Percentiles rank a stretch among this genome's conserved stretches.
phyloP scores from a whole-genome alignment of 2,113 vertebrate genomes.

The Alexandromys fortis region DNA sequence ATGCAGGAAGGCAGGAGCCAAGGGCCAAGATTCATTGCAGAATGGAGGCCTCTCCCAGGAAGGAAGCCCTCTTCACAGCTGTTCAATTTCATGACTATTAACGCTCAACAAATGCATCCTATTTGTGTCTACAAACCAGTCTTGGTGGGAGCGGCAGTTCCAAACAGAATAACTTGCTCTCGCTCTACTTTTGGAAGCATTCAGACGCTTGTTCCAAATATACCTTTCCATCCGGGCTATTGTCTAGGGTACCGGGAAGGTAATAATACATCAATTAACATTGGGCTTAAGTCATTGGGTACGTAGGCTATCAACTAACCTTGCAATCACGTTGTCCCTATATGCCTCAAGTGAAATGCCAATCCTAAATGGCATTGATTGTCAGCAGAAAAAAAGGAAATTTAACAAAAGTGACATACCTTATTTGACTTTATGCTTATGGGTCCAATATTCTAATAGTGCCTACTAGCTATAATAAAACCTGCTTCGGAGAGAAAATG shows the following conservation, averaged over 20 bases:
- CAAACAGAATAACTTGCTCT: conserved; percentile 38
- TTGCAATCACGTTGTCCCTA: conserved; percentile 15
- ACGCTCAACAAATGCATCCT: background rate
- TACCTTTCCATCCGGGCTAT: background rate
- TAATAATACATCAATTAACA: background rate
- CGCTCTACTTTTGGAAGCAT: conserved; percentile 35
- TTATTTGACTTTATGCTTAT: conserved; percentile 60
- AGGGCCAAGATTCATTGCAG: background rate
- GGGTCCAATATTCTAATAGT: conserved; percentile 45
- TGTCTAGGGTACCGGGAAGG: background rate
- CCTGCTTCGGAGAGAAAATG: conserved; percentile 33
- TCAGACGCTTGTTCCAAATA: conserved; percentile 14
- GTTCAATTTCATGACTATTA: conserved; percentile 55
- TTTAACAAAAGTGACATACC: conserved; percentile 56
- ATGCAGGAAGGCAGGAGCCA: conserved; percentile 34
- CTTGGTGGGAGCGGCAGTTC: conserved; percentile 18
- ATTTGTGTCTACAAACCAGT: background rate
- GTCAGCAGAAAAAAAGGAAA: conserved; percentile 23
- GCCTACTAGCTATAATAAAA: conserved; percentile 34
- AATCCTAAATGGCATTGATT: conserved; percentile 53
- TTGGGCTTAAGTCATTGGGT: background rate
- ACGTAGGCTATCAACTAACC: background rate
- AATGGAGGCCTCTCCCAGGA: background rate
- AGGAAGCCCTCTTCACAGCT: background rate
- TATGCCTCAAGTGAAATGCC: background rate